Evolutionary conservation across 1,140 invertebrate genomes (phyloP).

Genomic region (Campoletis sonorensis): DNA sequence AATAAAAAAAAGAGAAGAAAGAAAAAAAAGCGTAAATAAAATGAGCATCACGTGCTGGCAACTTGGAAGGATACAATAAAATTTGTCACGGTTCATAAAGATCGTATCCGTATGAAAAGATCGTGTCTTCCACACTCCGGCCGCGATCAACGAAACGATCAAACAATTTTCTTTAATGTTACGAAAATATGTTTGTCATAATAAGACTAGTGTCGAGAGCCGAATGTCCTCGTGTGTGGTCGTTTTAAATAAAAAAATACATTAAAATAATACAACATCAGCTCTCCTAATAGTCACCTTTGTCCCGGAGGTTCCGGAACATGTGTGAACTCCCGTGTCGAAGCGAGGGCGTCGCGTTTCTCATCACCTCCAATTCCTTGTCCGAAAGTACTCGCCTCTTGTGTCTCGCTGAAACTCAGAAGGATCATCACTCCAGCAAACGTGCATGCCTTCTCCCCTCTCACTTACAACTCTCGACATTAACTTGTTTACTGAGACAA

Average conservation of each 20-base stretch:
- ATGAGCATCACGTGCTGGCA: too few species aligned
- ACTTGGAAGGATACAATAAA: too few species aligned
- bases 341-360: conserved; percentile 86
- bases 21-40: too few species aligned
- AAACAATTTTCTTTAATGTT: too few species aligned
- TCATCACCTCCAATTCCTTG: conserved; percentile 88
- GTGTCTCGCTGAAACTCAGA: conserved; percentile 85
- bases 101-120: too few species aligned
- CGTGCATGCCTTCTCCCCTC: not conserved
- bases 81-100: too few species aligned
- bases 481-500: not conserved
- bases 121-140: too few species aligned
- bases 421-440: conserved; percentile 23
- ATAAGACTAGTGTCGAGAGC: not conserved
- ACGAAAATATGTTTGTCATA: too few species aligned
- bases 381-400: conserved; percentile 86
- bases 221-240: not conserved
- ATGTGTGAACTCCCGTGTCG: conserved; percentile 89
- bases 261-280: not conserved
- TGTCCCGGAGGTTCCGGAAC: conserved; percentile 92
- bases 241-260: not conserved
- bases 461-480: not conserved
- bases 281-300: conserved; percentile 79
- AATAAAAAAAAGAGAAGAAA: too few species aligned
- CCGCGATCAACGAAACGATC: too few species aligned